Evolutionary conservation across 2,113 vertebrate genomes (phyloP), one percentile per base, ranked within the genome.

Genomic region (Erinaceus europaeus): DNA sequence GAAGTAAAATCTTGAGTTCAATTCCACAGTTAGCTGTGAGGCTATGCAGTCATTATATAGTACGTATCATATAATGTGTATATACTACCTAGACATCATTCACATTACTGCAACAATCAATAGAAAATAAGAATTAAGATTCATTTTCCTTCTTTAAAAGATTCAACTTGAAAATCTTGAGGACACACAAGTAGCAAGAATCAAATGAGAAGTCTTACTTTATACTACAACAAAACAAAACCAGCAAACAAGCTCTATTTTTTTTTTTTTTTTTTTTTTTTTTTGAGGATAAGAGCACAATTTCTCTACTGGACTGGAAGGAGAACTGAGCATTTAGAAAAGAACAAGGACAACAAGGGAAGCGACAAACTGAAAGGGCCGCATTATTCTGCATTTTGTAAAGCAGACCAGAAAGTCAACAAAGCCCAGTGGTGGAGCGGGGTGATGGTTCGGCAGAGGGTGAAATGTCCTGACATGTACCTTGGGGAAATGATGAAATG

Each of bases 121-220:
- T 91, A 52, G 18, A 67, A 68, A 25, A 67, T 69, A 71, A 67
- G 57, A 68, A 57, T 61, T 73, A 86, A 44, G 14, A 77, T 36
- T 84, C 5, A 36, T 17, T 76, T 82, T 59, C 42, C 61, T 75
- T 89, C 23, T 72, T 67, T 23, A 14, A 55, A 23, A 61, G 38
- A 75, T 69, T 89, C 89, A 88, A 67, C 25, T 78, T 83, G 25
- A n/a, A 44, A 53, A 79, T 74, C 79, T 44, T 91, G 21, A 89
- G 53, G 32, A 34, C 3, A 12, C 3, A 6, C 21, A 57, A 50
- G 29, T 9, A 69, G 64, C 14, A 87, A 94, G 87, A 8, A 79
- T 74, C 29, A 13, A 89, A n/a, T 29, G 73, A 34, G 27, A 48
- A 44, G 6, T 27, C 77, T 53, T 48, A 67, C 40, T 81, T 52